phyloP scores from a whole-genome alignment of 2,113 vertebrate genomes.

The Myotis lucifugus region DNA sequence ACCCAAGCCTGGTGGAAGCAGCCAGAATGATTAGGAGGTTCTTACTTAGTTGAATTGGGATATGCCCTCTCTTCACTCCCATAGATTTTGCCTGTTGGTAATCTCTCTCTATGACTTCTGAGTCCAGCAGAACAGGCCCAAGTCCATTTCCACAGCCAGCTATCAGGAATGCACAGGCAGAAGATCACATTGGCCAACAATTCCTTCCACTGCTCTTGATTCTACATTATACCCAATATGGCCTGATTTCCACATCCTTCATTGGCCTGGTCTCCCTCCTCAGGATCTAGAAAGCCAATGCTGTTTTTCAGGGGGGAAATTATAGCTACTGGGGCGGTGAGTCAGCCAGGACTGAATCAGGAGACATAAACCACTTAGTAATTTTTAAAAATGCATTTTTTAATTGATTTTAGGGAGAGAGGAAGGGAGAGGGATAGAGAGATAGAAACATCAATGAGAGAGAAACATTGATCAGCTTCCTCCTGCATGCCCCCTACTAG shows the following conservation, averaged over 20 bases:
- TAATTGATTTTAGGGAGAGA: too few relatives aligned
- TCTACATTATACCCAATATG: background rate
- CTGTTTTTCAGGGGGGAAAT: background rate
- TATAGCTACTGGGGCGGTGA: background rate
- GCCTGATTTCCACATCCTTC: background rate
- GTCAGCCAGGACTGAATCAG: background rate
- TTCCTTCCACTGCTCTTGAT: background rate
- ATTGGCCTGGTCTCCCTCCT: background rate
- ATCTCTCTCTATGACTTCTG: background rate
- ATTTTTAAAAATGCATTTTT: background rate
- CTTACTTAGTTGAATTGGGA: background rate
- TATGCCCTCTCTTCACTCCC: rapidly evolving
- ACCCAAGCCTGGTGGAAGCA: rapidly evolving
- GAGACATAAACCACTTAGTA: background rate
- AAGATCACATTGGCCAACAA: background rate
- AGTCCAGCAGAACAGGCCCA: background rate
- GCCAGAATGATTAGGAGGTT: background rate
- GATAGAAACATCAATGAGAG: too few relatives aligned
- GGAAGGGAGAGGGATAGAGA: too few relatives aligned
- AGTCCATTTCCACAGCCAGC: background rate
- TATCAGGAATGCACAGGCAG: background rate
- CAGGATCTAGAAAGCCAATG: background rate
- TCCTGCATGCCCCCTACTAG: too few relatives aligned
- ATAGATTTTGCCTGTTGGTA: background rate
- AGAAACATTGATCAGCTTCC: too few relatives aligned